Evolutionary conservation across 2,797 vertebrate species (phyloP).

Genomic region (Myotis pilosus): DNA sequence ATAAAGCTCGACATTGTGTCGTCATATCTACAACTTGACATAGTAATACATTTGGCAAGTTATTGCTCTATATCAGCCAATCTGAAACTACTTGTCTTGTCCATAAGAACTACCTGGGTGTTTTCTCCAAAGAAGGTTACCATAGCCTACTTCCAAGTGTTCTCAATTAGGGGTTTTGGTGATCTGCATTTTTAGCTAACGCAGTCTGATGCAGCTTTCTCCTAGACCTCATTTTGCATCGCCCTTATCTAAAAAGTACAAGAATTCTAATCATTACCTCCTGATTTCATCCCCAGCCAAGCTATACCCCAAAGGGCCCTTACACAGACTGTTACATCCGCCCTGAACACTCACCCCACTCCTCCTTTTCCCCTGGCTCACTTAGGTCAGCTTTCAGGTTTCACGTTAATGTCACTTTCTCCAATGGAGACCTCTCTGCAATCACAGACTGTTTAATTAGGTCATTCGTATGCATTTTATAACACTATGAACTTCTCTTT

Average conservation of each 20-base stretch:
- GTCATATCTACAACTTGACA: not conserved
- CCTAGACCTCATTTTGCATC: not conserved
- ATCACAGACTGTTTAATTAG: not conserved
- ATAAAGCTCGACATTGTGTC: not conserved
- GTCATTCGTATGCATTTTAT: not conserved
- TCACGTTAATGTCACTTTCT: not conserved
- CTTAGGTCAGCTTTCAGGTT: not conserved
- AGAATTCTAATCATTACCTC: not conserved
- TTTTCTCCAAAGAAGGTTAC: not conserved
- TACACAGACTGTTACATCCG: not conserved
- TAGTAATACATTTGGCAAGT: not conserved
- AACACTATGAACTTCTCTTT: not conserved
- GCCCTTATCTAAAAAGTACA: not conserved
- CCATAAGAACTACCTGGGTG: not conserved
- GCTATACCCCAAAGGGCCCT: not conserved
- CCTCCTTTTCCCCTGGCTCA: not conserved
- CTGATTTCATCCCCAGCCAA: not conserved
- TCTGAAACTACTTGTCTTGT: not conserved
- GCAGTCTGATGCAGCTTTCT: not conserved
- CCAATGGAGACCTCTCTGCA: not conserved
- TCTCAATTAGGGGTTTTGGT: not conserved
- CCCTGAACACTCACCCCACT: accelerated
- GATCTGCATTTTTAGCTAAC: not conserved
- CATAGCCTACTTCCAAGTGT: not conserved
- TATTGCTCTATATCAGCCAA: not conserved